Percentiles rank a stretch among this genome's conserved stretches.
These are phyloP conservation scores for Bombus affinis DNA, from an alignment of 1,140 invertebrate genomes.

Conservation along the genomic window DNA sequence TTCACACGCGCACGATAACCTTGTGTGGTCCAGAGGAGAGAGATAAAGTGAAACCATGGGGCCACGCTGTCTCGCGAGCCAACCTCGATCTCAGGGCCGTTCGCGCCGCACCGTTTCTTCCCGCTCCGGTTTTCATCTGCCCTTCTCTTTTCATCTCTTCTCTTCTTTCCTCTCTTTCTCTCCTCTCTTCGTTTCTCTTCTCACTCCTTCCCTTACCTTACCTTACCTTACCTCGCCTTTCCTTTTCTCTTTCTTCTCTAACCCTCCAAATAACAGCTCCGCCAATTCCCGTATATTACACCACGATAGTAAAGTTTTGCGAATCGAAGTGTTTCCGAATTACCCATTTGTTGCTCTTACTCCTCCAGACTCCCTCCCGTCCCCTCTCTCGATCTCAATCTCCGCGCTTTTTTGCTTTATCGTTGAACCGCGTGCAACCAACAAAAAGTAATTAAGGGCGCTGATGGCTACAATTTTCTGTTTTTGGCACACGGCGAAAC, in stretches of 20 bases:
- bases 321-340: not conserved
- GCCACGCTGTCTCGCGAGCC: constrained; percentile 75
- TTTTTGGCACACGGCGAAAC: constrained; percentile 46
- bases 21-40: constrained; percentile 60
- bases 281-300: not conserved
- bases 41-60: constrained; percentile 72
- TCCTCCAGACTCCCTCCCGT: too few species aligned
- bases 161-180: not conserved
- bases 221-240: too few species aligned
- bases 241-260: not conserved
- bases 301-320: not conserved
- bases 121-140: constrained; percentile 37
- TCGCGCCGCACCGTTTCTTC: constrained; percentile 54
- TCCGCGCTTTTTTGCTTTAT: not conserved
- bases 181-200: too few species aligned
- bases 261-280: not conserved
- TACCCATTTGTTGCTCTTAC: not conserved
- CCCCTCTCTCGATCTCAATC: not conserved
- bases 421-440: constrained; percentile 26
- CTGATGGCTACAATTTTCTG: constrained; percentile 39
- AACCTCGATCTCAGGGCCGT: constrained; percentile 64
- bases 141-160: not conserved
- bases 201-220: too few species aligned
- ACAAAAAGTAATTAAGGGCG: not conserved
- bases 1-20: constrained; percentile 49